A percentile compares a stretch with the other conserved stretches of the same genome.
Evolutionary conservation across 2,888 invertebrate species (phyloP).

Genomic region (Gandaritis pyraliata): DNA sequence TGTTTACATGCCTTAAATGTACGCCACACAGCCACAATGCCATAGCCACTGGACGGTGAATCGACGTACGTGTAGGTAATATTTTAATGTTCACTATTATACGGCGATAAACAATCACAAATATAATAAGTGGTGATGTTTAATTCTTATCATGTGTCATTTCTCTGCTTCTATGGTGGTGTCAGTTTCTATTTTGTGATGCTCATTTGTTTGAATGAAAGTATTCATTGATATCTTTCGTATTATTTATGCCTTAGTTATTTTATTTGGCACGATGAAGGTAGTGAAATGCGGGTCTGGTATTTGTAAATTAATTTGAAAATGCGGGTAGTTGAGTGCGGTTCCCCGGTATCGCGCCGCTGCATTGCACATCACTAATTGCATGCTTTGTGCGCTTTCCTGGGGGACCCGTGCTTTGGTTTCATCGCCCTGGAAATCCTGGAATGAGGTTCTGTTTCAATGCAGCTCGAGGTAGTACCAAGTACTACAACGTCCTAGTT

Average conservation of each 20-base stretch:
- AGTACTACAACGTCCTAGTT: too few relatives aligned
- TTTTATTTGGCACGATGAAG: too few relatives aligned
- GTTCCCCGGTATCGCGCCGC: conserved; percentile 1
- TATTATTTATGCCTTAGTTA: not conserved
- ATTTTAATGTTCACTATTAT: conserved; percentile 60
- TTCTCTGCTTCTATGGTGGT: conserved; percentile 67
- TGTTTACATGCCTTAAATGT: conserved; percentile 74
- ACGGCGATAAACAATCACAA: conserved; percentile 61
- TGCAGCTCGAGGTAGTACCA: not conserved
- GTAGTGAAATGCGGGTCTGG: conserved; percentile 25
- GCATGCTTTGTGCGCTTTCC: conserved; percentile 25
- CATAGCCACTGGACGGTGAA: conserved; percentile 60
- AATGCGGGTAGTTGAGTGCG: conserved; percentile 15
- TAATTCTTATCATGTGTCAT: conserved; percentile 67
- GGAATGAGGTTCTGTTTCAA: conserved; percentile 18
- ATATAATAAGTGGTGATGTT: conserved; percentile 58
- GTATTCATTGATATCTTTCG: conserved; percentile 54
- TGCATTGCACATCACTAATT: conserved; percentile 32
- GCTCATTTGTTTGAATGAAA: conserved; percentile 59
- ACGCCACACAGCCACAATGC: conserved; percentile 52
- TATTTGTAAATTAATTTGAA: conserved; percentile 28
- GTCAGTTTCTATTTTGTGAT: conserved; percentile 61
- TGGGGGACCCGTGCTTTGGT: conserved; percentile 11
- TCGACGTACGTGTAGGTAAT: conserved; percentile 57
- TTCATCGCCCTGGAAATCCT: conserved; percentile 11